A percentile compares a stretch with the other conserved stretches of the same genome.
Evolutionary conservation across 2,888 invertebrate genomes (phyloP).

Genomic region (Aethes cnicana): DNA sequence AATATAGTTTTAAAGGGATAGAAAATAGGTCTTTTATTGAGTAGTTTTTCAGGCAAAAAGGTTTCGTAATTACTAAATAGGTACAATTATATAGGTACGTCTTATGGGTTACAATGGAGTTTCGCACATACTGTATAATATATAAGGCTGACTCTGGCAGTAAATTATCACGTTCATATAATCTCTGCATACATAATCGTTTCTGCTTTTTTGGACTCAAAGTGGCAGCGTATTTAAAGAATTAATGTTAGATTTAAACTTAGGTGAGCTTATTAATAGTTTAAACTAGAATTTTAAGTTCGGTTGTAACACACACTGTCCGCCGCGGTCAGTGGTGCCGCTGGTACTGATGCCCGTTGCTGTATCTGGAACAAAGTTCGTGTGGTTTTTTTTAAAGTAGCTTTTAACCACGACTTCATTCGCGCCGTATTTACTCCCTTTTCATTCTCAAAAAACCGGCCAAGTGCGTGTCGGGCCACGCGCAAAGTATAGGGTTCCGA

Average conservation of each 20-base stretch:
- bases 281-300: slow-evolving; percentile 45
- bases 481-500: no score
- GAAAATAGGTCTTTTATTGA: slow-evolving; percentile 23
- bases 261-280: slow-evolving; percentile 6
- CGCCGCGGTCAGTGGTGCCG: slow-evolving; percentile 74
- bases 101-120: not conserved
- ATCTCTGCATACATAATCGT: slow-evolving; percentile 8
- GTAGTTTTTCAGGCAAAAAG: slow-evolving; percentile 17
- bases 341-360: slow-evolving; percentile 69
- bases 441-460: no score
- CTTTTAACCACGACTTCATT: no score
- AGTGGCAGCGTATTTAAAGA: slow-evolving; percentile 15
- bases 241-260: slow-evolving; percentile 14
- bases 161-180: slow-evolving; percentile 18
- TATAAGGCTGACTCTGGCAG: slow-evolving; percentile 32
- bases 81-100: slow-evolving; percentile 11
- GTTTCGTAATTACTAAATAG: slow-evolving; percentile 5
- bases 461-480: no score
- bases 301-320: slow-evolving; percentile 49
- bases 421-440: no score
- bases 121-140: slow-evolving; percentile 6
- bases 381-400: no score
- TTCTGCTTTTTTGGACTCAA: slow-evolving; percentile 17
- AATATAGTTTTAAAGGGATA: slow-evolving; percentile 17
- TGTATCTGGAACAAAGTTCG: slow-evolving; percentile 62